phyloP scores from a whole-genome alignment of 2,797 vertebrate species.

The Eptatretus atami region DNA sequence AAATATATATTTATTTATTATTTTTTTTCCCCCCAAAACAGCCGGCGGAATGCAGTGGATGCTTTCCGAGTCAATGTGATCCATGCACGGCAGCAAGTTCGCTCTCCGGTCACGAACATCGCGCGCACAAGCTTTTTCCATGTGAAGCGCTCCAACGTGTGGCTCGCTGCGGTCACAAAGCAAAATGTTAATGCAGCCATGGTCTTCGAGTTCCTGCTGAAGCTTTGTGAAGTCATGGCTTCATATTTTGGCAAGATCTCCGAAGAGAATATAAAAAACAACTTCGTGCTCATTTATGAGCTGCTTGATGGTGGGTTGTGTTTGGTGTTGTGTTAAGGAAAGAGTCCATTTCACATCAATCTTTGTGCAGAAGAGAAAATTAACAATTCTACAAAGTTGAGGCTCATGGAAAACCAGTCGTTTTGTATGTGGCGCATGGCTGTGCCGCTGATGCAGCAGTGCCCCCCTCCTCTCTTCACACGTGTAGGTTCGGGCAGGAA shows the following conservation, averaged over 20 bases:
- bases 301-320: slow-evolving; percentile 52
- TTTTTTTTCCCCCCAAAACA: background rate
- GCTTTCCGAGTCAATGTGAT: slow-evolving; percentile 97
- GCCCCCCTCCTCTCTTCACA: no score
- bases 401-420: no score
- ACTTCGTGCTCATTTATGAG: slow-evolving; percentile 96
- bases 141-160: slow-evolving; percentile 95
- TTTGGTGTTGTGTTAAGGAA: no score
- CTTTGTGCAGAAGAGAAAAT: no score
- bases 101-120: slow-evolving; percentile 93
- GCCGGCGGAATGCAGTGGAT: slow-evolving; percentile 75
- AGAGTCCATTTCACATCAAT: no score
- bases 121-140: slow-evolving; percentile 97
- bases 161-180: slow-evolving; percentile 96
- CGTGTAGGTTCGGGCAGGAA: no score
- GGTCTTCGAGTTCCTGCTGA: slow-evolving; percentile 98
- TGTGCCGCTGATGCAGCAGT: no score
- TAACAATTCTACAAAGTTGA: no score
- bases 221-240: slow-evolving; percentile 98
- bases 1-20: no score
- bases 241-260: slow-evolving; percentile 98
- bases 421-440: no score
- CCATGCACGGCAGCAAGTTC: slow-evolving; percentile 86
- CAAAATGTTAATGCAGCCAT: slow-evolving; percentile 98
- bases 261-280: slow-evolving; percentile 99